These are phyloP conservation scores for Thereuonema tuberculata DNA, from an alignment of 1,140 invertebrate genomes.

Conservation along the genomic window DNA sequence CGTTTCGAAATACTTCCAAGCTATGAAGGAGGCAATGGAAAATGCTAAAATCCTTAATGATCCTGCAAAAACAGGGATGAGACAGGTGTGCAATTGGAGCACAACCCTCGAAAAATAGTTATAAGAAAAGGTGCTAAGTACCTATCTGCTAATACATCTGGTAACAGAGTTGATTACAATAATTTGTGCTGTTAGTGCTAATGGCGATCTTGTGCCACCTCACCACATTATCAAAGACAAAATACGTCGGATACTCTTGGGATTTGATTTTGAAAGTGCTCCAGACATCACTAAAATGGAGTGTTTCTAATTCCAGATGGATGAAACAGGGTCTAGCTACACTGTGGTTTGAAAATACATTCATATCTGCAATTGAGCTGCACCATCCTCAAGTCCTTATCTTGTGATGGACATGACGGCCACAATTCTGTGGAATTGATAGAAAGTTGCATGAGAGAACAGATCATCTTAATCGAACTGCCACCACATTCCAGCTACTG, in stretches of 20 bases:
- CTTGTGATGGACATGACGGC: background rate
- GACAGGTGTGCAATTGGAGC: constrained; percentile 2
- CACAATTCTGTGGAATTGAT: constrained; percentile 1
- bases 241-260: background rate
- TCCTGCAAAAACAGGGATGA: background rate
- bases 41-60: background rate
- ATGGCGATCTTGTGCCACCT: background rate
- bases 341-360: background rate
- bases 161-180: constrained; percentile 4
- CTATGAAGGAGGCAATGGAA: background rate
- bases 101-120: constrained; percentile 1
- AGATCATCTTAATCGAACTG: background rate
- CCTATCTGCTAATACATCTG: background rate
- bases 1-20: background rate
- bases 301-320: background rate
- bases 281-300: background rate
- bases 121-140: background rate
- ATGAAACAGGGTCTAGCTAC: background rate
- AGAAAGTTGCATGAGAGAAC: background rate
- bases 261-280: constrained; percentile 3
- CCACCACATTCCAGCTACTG: background rate
- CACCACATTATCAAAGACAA: constrained; percentile 2
- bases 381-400: background rate
- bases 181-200: background rate
- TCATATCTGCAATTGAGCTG: background rate